phyloP scores from a whole-genome alignment of 2,113 vertebrate genomes.

The Apaloderma vittatum region DNA sequence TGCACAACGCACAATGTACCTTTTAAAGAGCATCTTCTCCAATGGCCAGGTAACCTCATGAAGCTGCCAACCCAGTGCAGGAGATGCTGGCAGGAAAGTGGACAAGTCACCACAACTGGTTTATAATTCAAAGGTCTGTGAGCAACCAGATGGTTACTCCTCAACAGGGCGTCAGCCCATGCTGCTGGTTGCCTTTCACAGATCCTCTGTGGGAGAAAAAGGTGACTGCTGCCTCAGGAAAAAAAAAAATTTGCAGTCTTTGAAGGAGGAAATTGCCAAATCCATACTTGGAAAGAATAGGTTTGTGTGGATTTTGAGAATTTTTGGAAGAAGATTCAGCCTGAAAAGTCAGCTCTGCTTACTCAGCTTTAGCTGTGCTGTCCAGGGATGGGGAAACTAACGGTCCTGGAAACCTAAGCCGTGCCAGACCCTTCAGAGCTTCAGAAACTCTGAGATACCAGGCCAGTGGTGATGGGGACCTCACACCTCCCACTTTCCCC shows the following conservation, averaged over 20 bases:
- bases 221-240: neutral
- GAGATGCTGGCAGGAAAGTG: neutral
- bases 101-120: accelerated
- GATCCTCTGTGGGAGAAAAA: neutral
- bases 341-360: neutral
- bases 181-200: neutral
- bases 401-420: neutral
- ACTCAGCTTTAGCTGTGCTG: neutral
- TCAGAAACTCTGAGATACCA: neutral
- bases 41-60: neutral
- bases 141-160: neutral
- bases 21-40: neutral
- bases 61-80: neutral
- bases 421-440: neutral
- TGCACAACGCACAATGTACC: neutral
- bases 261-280: neutral
- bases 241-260: neutral
- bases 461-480: neutral
- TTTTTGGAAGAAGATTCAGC: neutral
- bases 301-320: neutral
- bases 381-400: neutral
- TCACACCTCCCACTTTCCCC: neutral
- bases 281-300: neutral
- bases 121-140: neutral
- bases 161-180: neutral